A percentile compares a stretch with the other conserved stretches of the same genome.
phyloP scores from a whole-genome alignment of 2,797 vertebrate species.

The Eurystomus glaucurus region DNA sequence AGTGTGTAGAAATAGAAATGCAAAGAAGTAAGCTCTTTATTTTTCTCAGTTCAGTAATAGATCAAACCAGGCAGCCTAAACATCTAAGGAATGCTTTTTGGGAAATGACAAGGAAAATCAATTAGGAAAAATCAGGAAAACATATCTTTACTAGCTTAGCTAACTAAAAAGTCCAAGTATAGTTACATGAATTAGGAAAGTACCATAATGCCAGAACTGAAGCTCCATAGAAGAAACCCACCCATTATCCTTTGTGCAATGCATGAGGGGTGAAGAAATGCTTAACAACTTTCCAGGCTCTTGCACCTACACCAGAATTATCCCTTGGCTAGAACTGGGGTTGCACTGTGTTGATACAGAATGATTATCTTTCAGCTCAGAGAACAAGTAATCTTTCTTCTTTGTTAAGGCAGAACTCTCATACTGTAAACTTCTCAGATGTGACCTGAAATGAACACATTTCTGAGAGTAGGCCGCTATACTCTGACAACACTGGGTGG shows the following conservation, averaged over 20 bases:
- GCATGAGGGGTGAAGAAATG: not conserved
- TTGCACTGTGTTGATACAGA: constrained; percentile 16
- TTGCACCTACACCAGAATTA: not conserved
- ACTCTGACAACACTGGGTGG: not conserved
- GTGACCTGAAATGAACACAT: not conserved
- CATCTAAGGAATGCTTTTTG: not conserved
- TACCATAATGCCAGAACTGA: not conserved
- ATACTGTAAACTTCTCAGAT: not conserved
- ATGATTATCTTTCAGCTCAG: not conserved
- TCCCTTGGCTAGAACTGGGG: not conserved
- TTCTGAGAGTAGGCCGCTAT: not conserved
- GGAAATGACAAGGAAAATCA: not conserved
- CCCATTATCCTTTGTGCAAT: not conserved
- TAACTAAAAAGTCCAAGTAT: not conserved
- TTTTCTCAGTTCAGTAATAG: not conserved
- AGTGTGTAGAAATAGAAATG: not conserved
- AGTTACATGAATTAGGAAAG: not conserved
- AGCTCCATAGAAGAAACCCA: not conserved
- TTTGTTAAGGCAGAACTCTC: not conserved
- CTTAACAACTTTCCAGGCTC: not conserved
- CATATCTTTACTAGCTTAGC: not conserved
- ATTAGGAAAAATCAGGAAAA: not conserved
- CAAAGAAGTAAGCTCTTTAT: not conserved
- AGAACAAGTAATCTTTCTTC: not conserved
- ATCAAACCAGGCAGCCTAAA: not conserved